Base-by-base conservation (phyloP, 2,113 vertebrate species). In the Mastomys coucha region DNA sequence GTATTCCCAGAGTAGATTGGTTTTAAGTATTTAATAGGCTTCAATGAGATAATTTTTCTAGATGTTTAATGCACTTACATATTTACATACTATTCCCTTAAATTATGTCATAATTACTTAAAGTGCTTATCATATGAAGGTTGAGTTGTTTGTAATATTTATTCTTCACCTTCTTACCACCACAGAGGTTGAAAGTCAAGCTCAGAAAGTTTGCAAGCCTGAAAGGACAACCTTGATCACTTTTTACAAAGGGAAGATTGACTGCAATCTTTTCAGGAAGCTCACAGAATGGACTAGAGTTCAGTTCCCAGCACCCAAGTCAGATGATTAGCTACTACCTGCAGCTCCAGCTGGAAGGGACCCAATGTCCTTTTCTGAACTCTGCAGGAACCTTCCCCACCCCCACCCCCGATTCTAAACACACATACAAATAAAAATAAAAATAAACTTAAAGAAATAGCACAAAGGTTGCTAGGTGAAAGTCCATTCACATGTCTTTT, bases 201-300 rank as follows among this genome's bases (percentile, higher is more conserved):
- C 77, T 89, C 58, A 89, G 67, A 81, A 95, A 81, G 51, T 89
- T 0, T 58, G 63, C 10, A 75, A 7, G 19, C 6, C 24, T 28
- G 65, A 78, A 88, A 88, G 42, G 67, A 92, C 89, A 81, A 70
- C 51, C 12, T 56, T 45, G 13, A 81, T 88, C 28, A 87, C 45
- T 70, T 93, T 82, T 77, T 63, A 92, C 36, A 78, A 91, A 89
- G 76, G 87, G 60, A 65, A 82, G 63, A 69, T 63, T 36, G 72
- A 91, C 22, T 72, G 36, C 8, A 88, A 45, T 31, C 90, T 69
- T 93, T 33, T 14, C 39, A 56, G 33, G 72, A 93, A 70, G 33
- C 67, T 7, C 70, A 78, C 4, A 95, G 53, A 36, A 31, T 5
- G 39, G 26, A 1, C 82, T 85, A 22, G 56, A 84, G 81, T 60